Conservation (phyloP, 2,888 invertebrate genomes). For the Cheiracanthium punctorium region DNA sequence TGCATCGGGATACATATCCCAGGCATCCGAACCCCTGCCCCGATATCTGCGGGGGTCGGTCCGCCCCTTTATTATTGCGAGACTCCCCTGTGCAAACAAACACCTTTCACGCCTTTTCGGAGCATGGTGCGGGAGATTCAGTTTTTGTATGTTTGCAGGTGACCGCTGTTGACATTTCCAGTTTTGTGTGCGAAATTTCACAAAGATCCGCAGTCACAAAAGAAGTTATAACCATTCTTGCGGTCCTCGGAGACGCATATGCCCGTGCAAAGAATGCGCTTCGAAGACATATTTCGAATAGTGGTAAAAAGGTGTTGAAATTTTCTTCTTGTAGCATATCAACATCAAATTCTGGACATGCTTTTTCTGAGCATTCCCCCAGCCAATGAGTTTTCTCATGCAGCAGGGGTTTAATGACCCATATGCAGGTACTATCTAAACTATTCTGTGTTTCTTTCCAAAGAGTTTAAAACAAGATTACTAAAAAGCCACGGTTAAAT, state of each 20-base stretch:
- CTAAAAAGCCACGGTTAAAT: too few relatives aligned
- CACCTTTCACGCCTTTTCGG: constrained; percentile 61
- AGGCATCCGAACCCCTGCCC: constrained; percentile 7
- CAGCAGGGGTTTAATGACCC: too few relatives aligned
- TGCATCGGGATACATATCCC: constrained; percentile 12
- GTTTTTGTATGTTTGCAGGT: constrained; percentile 50
- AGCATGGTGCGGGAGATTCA: neutral
- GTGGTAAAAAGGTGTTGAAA: constrained; percentile 3
- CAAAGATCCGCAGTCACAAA: constrained; percentile 24
- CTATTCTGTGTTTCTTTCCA: too few relatives aligned
- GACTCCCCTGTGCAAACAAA: constrained; percentile 62
- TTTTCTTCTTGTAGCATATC: neutral
- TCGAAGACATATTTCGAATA: neutral
- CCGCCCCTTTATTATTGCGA: constrained; percentile 41
- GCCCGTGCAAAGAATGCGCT: constrained; percentile 5
- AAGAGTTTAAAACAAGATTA: too few relatives aligned
- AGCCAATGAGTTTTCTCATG: too few relatives aligned
- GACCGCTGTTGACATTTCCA: constrained; percentile 66
- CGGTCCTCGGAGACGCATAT: neutral
- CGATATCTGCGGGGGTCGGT: constrained; percentile 41
- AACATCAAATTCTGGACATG: neutral
- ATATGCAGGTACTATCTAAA: too few relatives aligned
- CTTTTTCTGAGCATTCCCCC: too few relatives aligned
- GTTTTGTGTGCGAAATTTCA: constrained; percentile 21
- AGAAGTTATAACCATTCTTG: constrained; percentile 44